A percentile compares a stretch with the other conserved stretches of the same genome.
Evolutionary conservation across 2,888 invertebrate species (phyloP).

Genomic region (Cryptocephalus moraei): DNA sequence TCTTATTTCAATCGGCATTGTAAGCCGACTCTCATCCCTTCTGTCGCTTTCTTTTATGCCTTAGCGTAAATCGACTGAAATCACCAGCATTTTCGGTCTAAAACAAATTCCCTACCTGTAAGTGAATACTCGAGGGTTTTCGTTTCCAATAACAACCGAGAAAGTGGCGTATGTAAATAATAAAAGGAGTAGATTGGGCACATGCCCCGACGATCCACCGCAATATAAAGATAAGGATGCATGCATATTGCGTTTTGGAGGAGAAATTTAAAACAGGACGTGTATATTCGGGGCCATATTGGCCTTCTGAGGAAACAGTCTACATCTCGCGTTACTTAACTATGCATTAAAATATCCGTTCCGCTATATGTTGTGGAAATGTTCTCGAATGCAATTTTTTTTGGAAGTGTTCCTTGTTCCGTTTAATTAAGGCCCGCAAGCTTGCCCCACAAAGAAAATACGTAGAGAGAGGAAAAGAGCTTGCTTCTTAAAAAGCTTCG

Average conservation of each 20-base stretch:
- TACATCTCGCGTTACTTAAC: conserved; percentile 27
- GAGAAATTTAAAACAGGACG: conserved; percentile 21
- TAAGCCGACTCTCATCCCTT: no score
- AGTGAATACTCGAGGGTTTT: neutral
- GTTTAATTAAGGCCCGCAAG: conserved; percentile 7
- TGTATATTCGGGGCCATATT: conserved; percentile 24
- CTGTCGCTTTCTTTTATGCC: no score
- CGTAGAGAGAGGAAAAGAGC: neutral
- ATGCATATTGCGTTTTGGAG: conserved; percentile 21
- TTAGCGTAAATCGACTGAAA: no score
- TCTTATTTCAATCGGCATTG: no score
- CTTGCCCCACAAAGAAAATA: no score
- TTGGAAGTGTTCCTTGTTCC: conserved; percentile 8
- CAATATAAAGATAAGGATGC: conserved; percentile 18
- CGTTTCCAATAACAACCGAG: conserved; percentile 8
- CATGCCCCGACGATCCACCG: conserved; percentile 14
- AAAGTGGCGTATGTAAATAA: conserved; percentile 16
- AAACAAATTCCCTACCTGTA: neutral
- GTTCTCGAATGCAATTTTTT: conserved; percentile 17
- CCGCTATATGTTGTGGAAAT: conserved; percentile 6
- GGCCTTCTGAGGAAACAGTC: conserved; percentile 26
- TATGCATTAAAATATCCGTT: conserved; percentile 31
- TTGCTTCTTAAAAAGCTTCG: neutral
- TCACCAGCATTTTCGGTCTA: no score
- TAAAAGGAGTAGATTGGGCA: conserved; percentile 12